These are phyloP conservation scores for Craseonycteris thonglongyai DNA, from an alignment of 2,113 vertebrate species.

Conservation along the genomic window DNA sequence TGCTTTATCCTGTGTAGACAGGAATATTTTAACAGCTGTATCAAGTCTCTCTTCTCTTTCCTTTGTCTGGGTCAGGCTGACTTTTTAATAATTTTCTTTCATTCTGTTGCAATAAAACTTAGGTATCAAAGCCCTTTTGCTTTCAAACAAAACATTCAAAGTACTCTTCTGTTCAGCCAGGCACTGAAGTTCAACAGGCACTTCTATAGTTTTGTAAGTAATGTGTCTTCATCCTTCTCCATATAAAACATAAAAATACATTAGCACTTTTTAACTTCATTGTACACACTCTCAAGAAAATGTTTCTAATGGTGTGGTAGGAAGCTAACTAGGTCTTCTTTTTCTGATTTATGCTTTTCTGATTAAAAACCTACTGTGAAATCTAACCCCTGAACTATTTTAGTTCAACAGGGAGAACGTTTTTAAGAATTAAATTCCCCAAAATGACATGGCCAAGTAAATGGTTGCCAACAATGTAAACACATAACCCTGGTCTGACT, in stretches of 20 bases:
- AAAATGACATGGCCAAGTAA: neutral
- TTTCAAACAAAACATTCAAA: neutral
- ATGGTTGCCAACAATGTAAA: neutral
- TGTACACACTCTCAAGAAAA: neutral
- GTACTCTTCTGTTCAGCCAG: neutral
- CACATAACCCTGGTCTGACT: neutral
- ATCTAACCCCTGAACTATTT: neutral
- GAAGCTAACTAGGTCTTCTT: neutral
- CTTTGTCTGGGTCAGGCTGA: neutral
- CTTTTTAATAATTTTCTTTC: neutral
- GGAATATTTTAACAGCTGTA: constrained; percentile 4
- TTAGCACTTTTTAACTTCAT: neutral
- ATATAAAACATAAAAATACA: neutral
- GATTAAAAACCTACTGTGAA: constrained; percentile 1
- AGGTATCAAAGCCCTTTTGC: neutral
- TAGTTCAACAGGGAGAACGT: neutral
- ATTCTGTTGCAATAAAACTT: neutral
- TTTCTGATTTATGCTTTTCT: neutral
- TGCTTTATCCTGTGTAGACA: constrained; percentile 13
- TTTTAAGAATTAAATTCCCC: neutral
- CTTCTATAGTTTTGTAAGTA: neutral
- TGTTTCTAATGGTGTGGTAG: neutral
- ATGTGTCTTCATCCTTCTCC: neutral
- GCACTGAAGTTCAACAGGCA: neutral
- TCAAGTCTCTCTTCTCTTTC: neutral